Evolutionary conservation across 2,888 invertebrate genomes (phyloP).

Genomic region (Hyposoter didymator): DNA sequence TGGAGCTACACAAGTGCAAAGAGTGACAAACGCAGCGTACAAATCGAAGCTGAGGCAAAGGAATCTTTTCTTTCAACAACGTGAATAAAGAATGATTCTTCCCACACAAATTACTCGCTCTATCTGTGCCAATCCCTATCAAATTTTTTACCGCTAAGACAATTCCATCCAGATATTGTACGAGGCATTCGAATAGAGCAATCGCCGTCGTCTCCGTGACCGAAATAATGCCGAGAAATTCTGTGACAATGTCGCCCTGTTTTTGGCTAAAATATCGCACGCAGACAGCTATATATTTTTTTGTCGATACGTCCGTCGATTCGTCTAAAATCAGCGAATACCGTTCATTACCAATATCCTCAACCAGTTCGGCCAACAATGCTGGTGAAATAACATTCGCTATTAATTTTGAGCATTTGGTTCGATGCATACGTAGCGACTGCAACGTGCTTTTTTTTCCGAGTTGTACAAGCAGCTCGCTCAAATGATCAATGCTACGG

Average conservation of each 20-base stretch:
- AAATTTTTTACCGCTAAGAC: neutral
- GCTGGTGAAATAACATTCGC: conserved; percentile 68
- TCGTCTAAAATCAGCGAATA: conserved; percentile 72
- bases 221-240: conserved; percentile 69
- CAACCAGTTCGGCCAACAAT: conserved; percentile 66
- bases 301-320: conserved; percentile 70
- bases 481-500: conserved; percentile 68
- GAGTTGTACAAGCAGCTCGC: conserved; percentile 61
- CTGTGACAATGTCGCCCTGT: conserved; percentile 66
- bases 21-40: conserved; percentile 64
- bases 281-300: conserved; percentile 72
- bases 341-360: conserved; percentile 67
- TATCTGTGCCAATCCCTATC: conserved; percentile 71
- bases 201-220: conserved; percentile 57
- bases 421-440: conserved; percentile 65
- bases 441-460: conserved; percentile 59
- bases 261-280: conserved; percentile 69
- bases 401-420: conserved; percentile 71
- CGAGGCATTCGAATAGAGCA: conserved; percentile 13
- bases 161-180: neutral
- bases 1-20: conserved; percentile 70
- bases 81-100: conserved; percentile 66
- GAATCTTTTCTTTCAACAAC: conserved; percentile 66
- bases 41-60: conserved; percentile 61
- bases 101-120: conserved; percentile 72